phyloP scores from a whole-genome alignment of 2,113 vertebrate species.

The Hyperoodon ampullatus region DNA sequence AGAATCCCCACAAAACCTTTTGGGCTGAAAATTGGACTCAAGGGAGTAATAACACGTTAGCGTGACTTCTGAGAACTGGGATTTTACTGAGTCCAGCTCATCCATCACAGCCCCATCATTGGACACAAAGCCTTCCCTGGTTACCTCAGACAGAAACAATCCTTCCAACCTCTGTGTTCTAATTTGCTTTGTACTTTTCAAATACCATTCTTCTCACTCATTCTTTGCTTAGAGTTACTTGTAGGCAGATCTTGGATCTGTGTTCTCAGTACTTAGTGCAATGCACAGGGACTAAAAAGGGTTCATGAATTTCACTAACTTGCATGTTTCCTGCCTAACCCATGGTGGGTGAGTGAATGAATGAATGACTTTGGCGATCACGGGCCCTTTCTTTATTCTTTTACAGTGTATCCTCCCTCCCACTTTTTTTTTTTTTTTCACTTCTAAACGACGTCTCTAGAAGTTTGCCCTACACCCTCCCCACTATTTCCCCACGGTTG shows the following conservation, averaged over 20 bases:
- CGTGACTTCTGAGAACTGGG: constrained; percentile 25
- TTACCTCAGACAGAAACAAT: neutral
- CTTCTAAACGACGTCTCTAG: neutral
- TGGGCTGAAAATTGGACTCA: constrained; percentile 1
- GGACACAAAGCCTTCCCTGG: neutral
- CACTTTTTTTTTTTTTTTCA: neutral
- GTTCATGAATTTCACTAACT: neutral
- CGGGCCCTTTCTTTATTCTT: neutral
- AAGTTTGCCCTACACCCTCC: neutral
- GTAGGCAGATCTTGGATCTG: neutral
- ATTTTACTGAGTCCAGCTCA: neutral
- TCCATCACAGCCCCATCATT: neutral
- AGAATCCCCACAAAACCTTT: neutral
- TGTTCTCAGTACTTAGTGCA: neutral
- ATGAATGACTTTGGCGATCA: neutral
- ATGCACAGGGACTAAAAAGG: neutral
- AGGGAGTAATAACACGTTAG: neutral
- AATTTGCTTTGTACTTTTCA: neutral
- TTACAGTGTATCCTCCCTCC: neutral
- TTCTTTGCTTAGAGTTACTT: neutral
- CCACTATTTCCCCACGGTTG: neutral
- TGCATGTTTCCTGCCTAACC: neutral
- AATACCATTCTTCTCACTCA: neutral
- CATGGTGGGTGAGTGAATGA: neutral
- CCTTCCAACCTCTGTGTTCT: neutral